Evolutionary conservation across 2,888 invertebrate genomes (phyloP), one percentile per base, ranked within the genome.

Genomic region (Hypselothyrea guttata): DNA sequence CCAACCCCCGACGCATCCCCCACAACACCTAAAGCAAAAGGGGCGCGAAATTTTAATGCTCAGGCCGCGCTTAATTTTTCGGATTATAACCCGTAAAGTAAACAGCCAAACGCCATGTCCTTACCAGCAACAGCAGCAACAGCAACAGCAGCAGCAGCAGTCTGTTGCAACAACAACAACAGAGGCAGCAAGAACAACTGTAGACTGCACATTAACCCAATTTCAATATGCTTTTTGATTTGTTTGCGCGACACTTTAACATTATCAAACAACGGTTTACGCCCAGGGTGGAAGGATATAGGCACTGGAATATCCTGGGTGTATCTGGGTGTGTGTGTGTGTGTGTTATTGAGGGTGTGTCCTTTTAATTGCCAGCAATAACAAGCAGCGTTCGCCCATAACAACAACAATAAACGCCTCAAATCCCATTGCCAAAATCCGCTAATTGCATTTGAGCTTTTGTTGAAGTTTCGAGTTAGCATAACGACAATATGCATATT

Each of bases 201-300:
- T 41, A 71, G 52, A 46, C 61, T 67, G 70, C 61, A 81, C 81
- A 74, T 85, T 86, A 86, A 86, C 87, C 86, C 87, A 86, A 73
- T 84, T 86, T 77, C 86, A 84, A 86, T 86, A 79, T 84, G 86
- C 84, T 86, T 83, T 88, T 86, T 88, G 86, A 86, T 87, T 88
- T 88, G 88, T 88, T 88, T 89, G 85, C 75, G 63, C 75, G 84
- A 75, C 87, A 87, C 87, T 88, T 88, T 86, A 88, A 86, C 84
- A 86, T 78, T 87, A 88, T 87, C 84, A 87, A 87, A 87, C 78
- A 81, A 64, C 83, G 83, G 72, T 87, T 86, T 84, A 74, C 71
- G 70, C 69, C 45, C n/a, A 9, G 46, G 47, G 2, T 16, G 16
- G 7, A 1, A 7, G 13, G 22, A n/a, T n/a, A n/a, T n/a, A 4